These are phyloP conservation scores for Setophaga kirtlandii DNA, from an alignment of 2,113 vertebrate genomes.

Conservation along the genomic window DNA sequence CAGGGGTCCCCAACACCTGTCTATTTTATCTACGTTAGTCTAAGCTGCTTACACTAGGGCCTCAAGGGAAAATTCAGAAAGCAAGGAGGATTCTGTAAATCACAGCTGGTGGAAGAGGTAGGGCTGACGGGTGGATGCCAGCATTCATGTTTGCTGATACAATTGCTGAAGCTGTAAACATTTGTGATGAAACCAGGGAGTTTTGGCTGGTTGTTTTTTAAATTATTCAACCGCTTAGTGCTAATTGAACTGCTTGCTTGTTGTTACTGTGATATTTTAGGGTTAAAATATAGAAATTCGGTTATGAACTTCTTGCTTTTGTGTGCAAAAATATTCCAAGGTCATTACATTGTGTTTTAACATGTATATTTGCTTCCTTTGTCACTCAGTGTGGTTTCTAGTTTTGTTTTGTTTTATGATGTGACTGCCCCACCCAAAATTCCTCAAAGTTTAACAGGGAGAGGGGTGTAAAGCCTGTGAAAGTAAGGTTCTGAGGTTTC, in stretches of 20 bases:
- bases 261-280: background rate
- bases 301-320: background rate
- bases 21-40: background rate
- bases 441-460: slow-evolving; percentile 6
- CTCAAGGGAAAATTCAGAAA: background rate
- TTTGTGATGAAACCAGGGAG: background rate
- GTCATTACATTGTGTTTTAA: background rate
- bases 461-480: background rate
- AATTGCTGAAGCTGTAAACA: background rate
- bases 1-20: rapidly evolving
- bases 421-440: background rate
- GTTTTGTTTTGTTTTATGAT: background rate
- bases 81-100: background rate
- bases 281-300: background rate
- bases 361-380: background rate
- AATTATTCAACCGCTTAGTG: background rate
- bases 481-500: background rate
- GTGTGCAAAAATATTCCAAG: background rate
- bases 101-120: background rate
- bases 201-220: background rate
- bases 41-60: background rate
- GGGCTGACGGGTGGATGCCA: rapidly evolving
- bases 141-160: background rate
- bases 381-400: background rate
- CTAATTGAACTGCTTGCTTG: background rate